Evolutionary conservation across 2,797 vertebrate genomes (phyloP), one percentile per base, ranked within the genome.

Genomic region (Danio kyathit): DNA sequence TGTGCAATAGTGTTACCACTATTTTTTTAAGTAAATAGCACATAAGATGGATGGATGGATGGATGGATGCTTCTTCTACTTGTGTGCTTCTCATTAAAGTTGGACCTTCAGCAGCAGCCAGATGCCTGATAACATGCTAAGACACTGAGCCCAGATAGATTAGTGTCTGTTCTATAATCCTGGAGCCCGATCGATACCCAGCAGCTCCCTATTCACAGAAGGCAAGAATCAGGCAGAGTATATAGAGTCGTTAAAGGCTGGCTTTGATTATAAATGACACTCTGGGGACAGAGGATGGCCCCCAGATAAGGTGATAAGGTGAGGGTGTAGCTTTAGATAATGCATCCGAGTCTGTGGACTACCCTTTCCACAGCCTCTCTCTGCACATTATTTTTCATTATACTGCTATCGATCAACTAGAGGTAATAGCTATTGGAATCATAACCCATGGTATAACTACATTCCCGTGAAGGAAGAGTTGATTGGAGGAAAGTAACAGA

Each of bases 241-340:
- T 91, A 93, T 91, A 87, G 89, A 92, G 89, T 89, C 69, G 84
- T 92, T 91, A 90, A 86, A 82, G 61, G 88, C 84, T 12, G 84
- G 86, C 73, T 76, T 89, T 84, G 82, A 87, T 92, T 92, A 91
- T 90, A 85, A 92, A 94, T 90, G 84, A 82, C 76, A 75, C 89
- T 87, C 88, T 81, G 80, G 88, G 85, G 89, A 84, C 86, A 46
- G 79, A 57, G 85, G 11, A 91, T 87, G 81, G 79, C 86, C 56
- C 64, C 82, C 59, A 83, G 88, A 89, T 86, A 88, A 81, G 57
- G 14, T 82, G 77, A 83, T 88, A 87, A 88, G 90, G 78, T 81
- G 59, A 67, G 80, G 81, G 76, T 80, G 84, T 89, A 89, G 75
- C 63, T 63, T 71, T 81, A 82, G 76, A 86, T 72, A 85, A 86